Evolutionary conservation across 2,113 vertebrate species (phyloP).

Genomic region (Siphamia tubifer): DNA sequence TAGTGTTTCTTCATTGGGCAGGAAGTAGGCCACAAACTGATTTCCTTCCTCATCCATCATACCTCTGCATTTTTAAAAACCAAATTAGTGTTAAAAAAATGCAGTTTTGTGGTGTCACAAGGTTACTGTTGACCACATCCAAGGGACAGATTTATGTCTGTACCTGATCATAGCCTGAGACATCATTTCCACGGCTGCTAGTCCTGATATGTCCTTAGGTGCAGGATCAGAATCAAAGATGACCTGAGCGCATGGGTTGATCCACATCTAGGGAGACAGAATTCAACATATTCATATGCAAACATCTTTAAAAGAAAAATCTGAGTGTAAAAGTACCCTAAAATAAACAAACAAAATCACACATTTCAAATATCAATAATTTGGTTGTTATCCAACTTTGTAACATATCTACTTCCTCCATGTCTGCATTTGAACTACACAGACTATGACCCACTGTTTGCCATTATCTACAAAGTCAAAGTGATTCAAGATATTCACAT

Average conservation of each 20-base stretch:
- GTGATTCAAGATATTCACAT: background rate
- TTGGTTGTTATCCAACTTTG: too few relatives aligned
- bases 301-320: too few relatives aligned
- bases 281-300: background rate
- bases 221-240: constrained; percentile 95
- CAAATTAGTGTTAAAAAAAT: background rate
- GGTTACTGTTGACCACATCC: accelerated
- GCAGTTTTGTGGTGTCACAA: too few relatives aligned
- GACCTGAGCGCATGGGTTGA: constrained; percentile 95
- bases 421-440: too few relatives aligned
- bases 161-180: constrained; percentile 97
- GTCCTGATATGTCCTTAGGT: constrained; percentile 86
- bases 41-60: constrained; percentile 99
- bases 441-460: too few relatives aligned
- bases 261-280: constrained; percentile 87
- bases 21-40: constrained; percentile 95
- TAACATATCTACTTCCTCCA: too few relatives aligned
- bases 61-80: constrained; percentile 75
- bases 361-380: too few relatives aligned
- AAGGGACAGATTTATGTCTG: background rate
- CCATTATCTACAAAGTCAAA: background rate
- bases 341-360: background rate
- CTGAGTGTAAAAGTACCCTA: too few relatives aligned
- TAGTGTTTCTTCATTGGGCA: constrained; percentile 90
- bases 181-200: constrained; percentile 91